Base-by-base conservation (phyloP, 2,797 vertebrate genomes). In the Diglossa cyanea region DNA sequence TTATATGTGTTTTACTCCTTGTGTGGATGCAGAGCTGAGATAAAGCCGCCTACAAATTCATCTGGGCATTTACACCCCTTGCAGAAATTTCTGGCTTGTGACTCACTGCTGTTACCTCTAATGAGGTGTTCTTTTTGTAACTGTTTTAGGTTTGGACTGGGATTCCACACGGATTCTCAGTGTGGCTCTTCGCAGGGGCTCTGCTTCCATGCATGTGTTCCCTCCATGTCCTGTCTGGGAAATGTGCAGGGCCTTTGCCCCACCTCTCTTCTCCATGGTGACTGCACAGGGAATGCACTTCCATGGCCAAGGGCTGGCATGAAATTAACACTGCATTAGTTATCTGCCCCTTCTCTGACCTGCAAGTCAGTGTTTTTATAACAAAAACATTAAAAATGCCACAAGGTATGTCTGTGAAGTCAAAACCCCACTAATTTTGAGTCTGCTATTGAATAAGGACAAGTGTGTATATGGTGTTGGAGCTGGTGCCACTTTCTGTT, bases 211-310 rank as follows among this genome's bases (percentile, higher is more conserved):
- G 11, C 48, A 8, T 31, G 14, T 40, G 40, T 18, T 80, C 72
- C 10, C 4, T 30, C 28, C 2, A 2, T 3, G 13, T 80, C 51
- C 16, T 33, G 6, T 8, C 48, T 30, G 24, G 47, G 30, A 58
- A 42, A 23, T 0, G 0, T 0, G 2, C 17, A 47, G 42, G 26
- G 18, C 7, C n/a, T 80, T 86, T 0, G 0, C 6, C 16, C 23
- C 2, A 0, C 24, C 53, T 80, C 58, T 71, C 14, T 53, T 75
- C 45, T 78, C 50, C 28, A 0, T 1, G 1, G n/a, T 63, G 40
- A 15, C 35, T 11, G 2, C 7, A 23, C 55, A 51, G 48, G 11
- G 19, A 24, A n/a, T 79, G 44, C 17, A 6, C 5, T 68, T 39
- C 50, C 33, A 26, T 17, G 11, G 58, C 17, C 37, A 74, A 33